Evolutionary conservation across 2,113 vertebrate genomes (phyloP), one percentile per base, ranked within the genome.

Genomic region (Eulacestoma nigropectus): DNA sequence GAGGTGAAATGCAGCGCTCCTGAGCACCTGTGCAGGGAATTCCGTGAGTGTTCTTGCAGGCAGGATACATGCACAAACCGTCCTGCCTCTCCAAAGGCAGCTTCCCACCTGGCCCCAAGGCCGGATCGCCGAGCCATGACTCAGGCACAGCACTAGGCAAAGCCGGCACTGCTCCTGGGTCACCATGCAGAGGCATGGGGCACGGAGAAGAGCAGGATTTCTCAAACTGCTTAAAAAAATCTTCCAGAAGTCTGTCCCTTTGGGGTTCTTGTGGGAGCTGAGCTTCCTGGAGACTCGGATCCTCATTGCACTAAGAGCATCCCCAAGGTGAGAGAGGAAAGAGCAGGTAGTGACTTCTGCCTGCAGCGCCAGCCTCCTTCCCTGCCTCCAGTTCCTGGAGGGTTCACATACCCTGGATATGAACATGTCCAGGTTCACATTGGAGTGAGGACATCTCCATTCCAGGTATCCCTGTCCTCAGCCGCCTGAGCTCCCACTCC

Each of bases 81-180:
- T 39, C 33, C 32, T 19, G 16, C 26, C 11, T 41, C 29, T 84
- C 53, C 67, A 84, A 57, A 47, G 49, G 5, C 62, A 47, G 7
- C 22, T 42, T n/a, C 44, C 13, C 1, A 2, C 5, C 50, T 29
- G 62, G 26, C 42, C 26, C 56, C 5, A 4, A 37, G 62, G 37
- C n/a, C 0, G 0, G 39, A 17, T 6, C 26, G 13, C 26, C 4
- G 49, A 46, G 29, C 65, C 16, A 1, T 5, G 35, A 35, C 13
- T 32, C 16, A 8, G 4, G 16, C 46, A 37, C n/a, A 44, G 44
- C 49, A 16, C 6, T 10, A 16, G 56, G n/a, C 49, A 46, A 26
- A 63, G 35, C 30, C 55, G 26, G n/a, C 17, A 6, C 20, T 11
- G 39, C 20, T 50, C 17, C 47, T 1, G 1, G 10, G 79, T 53